phyloP scores from a whole-genome alignment of 1,140 invertebrate species.

The Hirudo medicinalis region DNA sequence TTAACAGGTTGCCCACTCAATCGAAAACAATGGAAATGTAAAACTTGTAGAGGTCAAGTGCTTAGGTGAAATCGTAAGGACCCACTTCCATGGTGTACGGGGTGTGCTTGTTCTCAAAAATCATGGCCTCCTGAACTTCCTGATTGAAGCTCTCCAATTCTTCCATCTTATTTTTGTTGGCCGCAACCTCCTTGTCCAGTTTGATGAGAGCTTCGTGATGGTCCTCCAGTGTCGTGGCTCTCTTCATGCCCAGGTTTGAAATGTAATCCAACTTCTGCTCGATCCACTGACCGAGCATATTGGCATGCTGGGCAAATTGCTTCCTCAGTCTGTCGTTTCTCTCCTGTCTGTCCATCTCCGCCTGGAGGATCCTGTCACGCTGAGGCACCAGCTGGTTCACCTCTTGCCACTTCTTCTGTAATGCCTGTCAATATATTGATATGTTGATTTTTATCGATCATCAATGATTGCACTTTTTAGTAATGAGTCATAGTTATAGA shows the following conservation, averaged over 20 bases:
- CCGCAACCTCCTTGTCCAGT: conserved; percentile 32
- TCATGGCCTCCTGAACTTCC: conserved; percentile 96
- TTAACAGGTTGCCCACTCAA: too few species aligned
- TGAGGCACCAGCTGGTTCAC: conserved; percentile 86
- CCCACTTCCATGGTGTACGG: conserved; percentile 90
- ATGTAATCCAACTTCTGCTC: conserved; percentile 83
- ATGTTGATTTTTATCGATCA: background rate
- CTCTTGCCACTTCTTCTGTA: conserved; percentile 90
- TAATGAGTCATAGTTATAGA: too few species aligned
- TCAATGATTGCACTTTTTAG: too few species aligned
- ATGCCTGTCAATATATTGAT: conserved; percentile 49
- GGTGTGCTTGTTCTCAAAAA: conserved; percentile 95
- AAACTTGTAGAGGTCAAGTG: background rate
- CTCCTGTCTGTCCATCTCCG: conserved; percentile 89
- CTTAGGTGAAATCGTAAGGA: background rate
- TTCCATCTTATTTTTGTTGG: conserved; percentile 89
- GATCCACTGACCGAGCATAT: conserved; percentile 92
- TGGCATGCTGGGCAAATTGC: conserved; percentile 95
- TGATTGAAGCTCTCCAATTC: conserved; percentile 96
- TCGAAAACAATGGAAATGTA: background rate
- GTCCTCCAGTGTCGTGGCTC: conserved; percentile 1
- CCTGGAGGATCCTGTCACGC: conserved; percentile 79
- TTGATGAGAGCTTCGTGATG: conserved; percentile 2
- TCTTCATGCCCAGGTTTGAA: conserved; percentile 57
- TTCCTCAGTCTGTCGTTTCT: conserved; percentile 85